phyloP scores from a whole-genome alignment of 2,113 vertebrate species.

The Symphodus melops region DNA sequence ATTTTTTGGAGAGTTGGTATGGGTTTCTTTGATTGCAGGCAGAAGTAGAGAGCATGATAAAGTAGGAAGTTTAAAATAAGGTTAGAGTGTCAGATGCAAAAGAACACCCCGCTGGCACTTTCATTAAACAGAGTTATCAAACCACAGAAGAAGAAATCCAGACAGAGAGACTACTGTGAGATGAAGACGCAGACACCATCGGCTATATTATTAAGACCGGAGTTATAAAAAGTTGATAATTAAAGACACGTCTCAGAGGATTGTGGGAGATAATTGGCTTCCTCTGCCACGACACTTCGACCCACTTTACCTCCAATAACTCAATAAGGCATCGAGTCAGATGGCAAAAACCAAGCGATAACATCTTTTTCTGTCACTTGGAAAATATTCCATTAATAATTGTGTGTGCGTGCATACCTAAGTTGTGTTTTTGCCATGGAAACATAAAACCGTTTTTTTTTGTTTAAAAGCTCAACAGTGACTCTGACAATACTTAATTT shows the following conservation, averaged over 20 bases:
- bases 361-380: slow-evolving; percentile 23
- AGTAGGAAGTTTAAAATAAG: slow-evolving; percentile 43
- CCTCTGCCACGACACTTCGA: slow-evolving; percentile 66
- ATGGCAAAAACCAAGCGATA: slow-evolving; percentile 45
- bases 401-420: not conserved
- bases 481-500: not conserved
- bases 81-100: slow-evolving; percentile 44
- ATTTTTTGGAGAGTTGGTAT: not conserved
- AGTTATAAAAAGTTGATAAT: slow-evolving; percentile 82
- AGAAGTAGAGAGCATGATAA: not conserved
- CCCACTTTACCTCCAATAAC: slow-evolving; percentile 76
- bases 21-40: slow-evolving; percentile 45
- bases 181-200: slow-evolving; percentile 44
- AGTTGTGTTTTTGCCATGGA: slow-evolving; percentile 2
- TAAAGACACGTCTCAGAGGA: slow-evolving; percentile 74
- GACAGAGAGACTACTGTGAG: slow-evolving; percentile 21
- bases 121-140: slow-evolving; percentile 69
- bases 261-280: slow-evolving; percentile 74
- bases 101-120: slow-evolving; percentile 16
- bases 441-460: slow-evolving; percentile 11
- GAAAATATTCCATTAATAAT: slow-evolving; percentile 23
- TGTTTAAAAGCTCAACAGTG: slow-evolving; percentile 16
- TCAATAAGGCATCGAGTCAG: slow-evolving; percentile 65
- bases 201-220: slow-evolving; percentile 70
- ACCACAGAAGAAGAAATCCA: slow-evolving; percentile 38